A percentile compares a stretch with the other conserved stretches of the same genome.
phyloP scores from a whole-genome alignment of 2,113 vertebrate species.

The Menura novaehollandiae region DNA sequence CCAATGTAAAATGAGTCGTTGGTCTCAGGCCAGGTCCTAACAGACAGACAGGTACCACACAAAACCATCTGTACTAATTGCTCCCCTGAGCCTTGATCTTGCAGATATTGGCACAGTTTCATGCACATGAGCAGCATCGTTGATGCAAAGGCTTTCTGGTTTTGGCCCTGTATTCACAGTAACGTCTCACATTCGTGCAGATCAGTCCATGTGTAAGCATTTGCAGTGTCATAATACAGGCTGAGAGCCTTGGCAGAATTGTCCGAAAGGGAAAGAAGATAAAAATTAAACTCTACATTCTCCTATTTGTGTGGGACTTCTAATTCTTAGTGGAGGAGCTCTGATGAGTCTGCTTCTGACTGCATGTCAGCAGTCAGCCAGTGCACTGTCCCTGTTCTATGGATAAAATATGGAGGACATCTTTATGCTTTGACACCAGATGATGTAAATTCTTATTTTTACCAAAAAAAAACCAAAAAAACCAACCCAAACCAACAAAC shows the following conservation, averaged over 20 bases:
- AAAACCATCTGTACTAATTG: slow-evolving; percentile 5
- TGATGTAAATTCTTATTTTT: neutral
- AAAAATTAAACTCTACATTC: neutral
- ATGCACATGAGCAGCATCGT: neutral
- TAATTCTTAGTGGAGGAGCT: neutral
- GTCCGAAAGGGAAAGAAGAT: neutral
- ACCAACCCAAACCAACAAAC: neutral
- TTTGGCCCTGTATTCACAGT: neutral
- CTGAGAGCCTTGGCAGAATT: neutral
- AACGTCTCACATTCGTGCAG: neutral
- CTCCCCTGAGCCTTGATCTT: neutral
- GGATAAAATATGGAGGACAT: neutral
- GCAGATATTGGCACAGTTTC: neutral
- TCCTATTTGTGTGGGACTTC: neutral
- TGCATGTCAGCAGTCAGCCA: rapidly evolving
- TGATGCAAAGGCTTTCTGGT: neutral
- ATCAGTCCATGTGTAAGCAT: neutral
- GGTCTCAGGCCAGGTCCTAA: neutral
- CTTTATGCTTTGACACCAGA: neutral
- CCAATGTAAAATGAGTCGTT: neutral
- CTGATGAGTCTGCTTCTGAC: neutral
- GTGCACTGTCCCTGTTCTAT: neutral
- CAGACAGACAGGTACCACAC: neutral
- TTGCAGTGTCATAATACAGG: neutral
- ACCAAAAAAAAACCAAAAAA: neutral